phyloP scores from a whole-genome alignment of 2,113 vertebrate species.

The Struthio camelus region DNA sequence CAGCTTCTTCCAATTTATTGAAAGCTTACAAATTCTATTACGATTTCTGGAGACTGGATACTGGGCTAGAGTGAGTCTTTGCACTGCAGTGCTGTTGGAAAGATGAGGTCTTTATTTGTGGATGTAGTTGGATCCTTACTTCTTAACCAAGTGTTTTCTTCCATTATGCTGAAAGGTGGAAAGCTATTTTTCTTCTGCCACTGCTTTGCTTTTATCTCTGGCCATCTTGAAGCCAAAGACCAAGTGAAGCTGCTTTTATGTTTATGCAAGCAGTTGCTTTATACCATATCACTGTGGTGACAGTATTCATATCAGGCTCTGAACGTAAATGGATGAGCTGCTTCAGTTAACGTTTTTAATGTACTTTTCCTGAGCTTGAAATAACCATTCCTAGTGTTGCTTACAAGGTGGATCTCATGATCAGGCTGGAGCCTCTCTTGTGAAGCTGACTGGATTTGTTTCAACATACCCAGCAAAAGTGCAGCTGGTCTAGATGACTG shows the following conservation, averaged over 20 bases:
- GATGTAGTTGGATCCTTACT: not conserved
- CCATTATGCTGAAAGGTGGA: not conserved
- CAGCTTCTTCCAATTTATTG: not conserved
- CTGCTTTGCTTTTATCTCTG: not conserved
- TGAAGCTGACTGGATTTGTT: not conserved
- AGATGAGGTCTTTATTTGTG: not conserved
- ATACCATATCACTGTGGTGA: not conserved
- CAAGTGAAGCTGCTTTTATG: not conserved
- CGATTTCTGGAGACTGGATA: not conserved
- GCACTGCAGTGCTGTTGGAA: not conserved
- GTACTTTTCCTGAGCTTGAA: not conserved
- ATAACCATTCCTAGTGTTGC: not conserved
- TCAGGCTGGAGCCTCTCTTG: not conserved
- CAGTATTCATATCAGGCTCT: not conserved
- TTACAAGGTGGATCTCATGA: accelerated
- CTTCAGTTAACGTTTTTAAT: not conserved
- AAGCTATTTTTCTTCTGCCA: not conserved
- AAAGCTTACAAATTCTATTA: not conserved
- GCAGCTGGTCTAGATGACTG: not conserved
- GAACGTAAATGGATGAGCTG: not conserved
- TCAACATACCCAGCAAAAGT: not conserved
- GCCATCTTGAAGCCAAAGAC: not conserved
- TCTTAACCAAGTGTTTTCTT: not conserved
- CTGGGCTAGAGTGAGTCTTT: not conserved
- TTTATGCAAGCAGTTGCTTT: not conserved